Evolutionary conservation across 2,113 vertebrate genomes (phyloP).

Genomic region (Pelobates fuscus): DNA sequence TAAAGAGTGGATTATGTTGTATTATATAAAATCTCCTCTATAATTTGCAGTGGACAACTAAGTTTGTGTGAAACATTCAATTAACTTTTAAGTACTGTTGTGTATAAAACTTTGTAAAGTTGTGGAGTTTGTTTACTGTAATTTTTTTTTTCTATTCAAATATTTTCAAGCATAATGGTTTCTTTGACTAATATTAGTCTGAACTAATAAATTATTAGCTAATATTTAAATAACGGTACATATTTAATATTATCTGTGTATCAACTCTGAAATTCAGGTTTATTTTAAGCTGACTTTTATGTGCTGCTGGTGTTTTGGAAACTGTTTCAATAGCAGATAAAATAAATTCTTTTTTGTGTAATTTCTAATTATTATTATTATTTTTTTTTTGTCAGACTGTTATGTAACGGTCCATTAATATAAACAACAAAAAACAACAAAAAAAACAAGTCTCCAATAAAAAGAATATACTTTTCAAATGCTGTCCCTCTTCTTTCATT

Average conservation of each 20-base stretch:
- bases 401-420: constrained; percentile 57
- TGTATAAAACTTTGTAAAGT: constrained; percentile 66
- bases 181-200: constrained; percentile 74
- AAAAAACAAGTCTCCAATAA: no score
- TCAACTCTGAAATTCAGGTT: constrained; percentile 57
- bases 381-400: constrained; percentile 57
- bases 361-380: constrained; percentile 63
- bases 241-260: constrained; percentile 56
- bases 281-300: constrained; percentile 58
- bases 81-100: constrained; percentile 66
- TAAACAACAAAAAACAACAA: constrained; percentile 55
- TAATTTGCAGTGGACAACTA: background rate
- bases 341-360: constrained; percentile 57
- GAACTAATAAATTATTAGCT: constrained; percentile 73
- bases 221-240: constrained; percentile 56
- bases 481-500: no score
- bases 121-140: constrained; percentile 74
- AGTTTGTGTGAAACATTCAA: constrained; percentile 7
- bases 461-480: constrained; percentile 45
- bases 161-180: constrained; percentile 80
- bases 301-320: constrained; percentile 53
- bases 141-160: constrained; percentile 77
- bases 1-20: no score
- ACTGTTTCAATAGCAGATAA: constrained; percentile 56
- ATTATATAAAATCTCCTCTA: no score